Conservation (phyloP, 2,888 invertebrate species). For the Agonum fuliginosum region DNA sequence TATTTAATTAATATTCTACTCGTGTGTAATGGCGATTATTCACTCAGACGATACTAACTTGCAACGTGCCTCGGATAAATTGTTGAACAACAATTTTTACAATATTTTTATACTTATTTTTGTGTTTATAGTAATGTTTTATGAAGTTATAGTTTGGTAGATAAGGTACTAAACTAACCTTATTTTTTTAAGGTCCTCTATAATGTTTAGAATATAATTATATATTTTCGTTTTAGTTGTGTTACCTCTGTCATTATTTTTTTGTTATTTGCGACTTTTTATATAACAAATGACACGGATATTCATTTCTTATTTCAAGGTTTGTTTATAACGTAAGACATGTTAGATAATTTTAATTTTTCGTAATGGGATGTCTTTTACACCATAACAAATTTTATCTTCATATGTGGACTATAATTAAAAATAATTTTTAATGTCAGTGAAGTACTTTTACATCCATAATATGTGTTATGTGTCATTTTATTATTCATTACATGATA, state of each 20-base stretch:
- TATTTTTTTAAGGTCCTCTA: not conserved
- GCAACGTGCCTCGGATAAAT: no score
- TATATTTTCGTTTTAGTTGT: constrained; percentile 8
- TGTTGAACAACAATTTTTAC: no score
- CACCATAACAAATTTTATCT: constrained; percentile 28
- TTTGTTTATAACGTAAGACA: constrained; percentile 28
- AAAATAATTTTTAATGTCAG: constrained; percentile 18
- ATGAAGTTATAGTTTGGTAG: no score
- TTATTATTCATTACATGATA: not conserved
- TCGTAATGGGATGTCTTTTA: constrained; percentile 10
- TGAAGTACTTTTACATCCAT: not conserved
- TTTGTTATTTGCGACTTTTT: constrained; percentile 17
- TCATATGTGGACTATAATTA: constrained; percentile 31
- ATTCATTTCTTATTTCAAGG: constrained; percentile 44
- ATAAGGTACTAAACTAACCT: no score
- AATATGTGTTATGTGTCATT: not conserved
- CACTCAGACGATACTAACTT: no score
- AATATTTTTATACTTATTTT: no score
- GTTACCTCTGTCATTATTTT: constrained; percentile 26
- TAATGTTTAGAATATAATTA: not conserved
- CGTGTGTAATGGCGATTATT: no score
- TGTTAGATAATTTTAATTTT: constrained; percentile 18
- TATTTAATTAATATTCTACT: no score
- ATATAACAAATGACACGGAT: constrained; percentile 35
- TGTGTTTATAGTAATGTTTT: no score